Percentiles rank a stretch among this genome's conserved stretches.
Evolutionary conservation across 2,888 invertebrate species (phyloP).

Genomic region (Tubulanus polymorphus): DNA sequence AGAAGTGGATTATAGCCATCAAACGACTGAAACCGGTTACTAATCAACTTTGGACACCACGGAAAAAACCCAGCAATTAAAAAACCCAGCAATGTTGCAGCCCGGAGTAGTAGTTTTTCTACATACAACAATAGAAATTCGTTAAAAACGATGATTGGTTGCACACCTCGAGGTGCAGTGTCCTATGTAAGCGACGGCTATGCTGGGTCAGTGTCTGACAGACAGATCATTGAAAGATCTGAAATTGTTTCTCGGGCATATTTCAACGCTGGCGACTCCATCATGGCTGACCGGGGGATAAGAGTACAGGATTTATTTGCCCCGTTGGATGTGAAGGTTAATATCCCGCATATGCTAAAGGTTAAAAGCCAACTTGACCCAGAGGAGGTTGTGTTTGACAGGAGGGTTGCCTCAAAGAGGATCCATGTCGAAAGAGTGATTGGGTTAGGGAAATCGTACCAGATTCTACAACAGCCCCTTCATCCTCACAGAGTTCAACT

Average conservation of each 20-base stretch:
- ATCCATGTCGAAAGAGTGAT: conserved; percentile 19
- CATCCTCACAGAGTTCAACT: conserved; percentile 5
- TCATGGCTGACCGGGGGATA: conserved; percentile 24
- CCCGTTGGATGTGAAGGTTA: conserved; percentile 16
- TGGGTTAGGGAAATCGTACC: conserved; percentile 14
- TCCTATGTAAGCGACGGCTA: conserved; percentile 17
- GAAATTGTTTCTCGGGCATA: background rate
- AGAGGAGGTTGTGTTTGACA: conserved; percentile 14
- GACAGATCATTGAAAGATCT: conserved; percentile 22
- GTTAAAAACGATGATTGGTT: conserved; percentile 22
- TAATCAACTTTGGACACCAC: background rate
- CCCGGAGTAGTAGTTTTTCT: conserved; percentile 21
- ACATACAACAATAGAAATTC: conserved; percentile 25
- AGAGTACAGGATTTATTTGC: conserved; percentile 26
- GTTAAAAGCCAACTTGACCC: conserved; percentile 22
- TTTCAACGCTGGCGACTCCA: conserved; percentile 9
- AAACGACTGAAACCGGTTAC: conserved; percentile 1
- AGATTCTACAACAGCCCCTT: conserved; percentile 13
- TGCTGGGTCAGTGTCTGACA: conserved; percentile 19
- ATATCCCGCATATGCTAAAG: conserved; percentile 21
- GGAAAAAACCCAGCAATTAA: conserved; percentile 13
- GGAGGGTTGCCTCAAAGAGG: conserved; percentile 9
- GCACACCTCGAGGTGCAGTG: conserved; percentile 15
- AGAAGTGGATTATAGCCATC: background rate
- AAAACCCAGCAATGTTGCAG: conserved; percentile 20